Conservation (phyloP, 2,888 invertebrate species). For the Trachelus tabidus region DNA sequence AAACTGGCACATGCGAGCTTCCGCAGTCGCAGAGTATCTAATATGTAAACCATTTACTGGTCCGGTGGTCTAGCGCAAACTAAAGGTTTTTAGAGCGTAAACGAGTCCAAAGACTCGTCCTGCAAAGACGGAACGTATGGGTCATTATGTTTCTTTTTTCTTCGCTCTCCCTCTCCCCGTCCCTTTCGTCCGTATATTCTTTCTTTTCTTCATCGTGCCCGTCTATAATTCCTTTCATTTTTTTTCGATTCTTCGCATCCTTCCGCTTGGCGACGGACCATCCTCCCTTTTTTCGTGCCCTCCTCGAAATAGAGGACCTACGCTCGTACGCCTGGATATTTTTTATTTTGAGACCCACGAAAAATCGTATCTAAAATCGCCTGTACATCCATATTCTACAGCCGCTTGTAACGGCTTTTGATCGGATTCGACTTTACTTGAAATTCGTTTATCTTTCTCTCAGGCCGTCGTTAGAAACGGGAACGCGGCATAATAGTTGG, state of each 20-base stretch:
- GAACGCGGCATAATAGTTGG: conserved; percentile 45
- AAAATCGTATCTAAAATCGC: neutral
- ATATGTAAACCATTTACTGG: conserved; percentile 17
- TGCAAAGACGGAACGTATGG: neutral
- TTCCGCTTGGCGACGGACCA: neutral
- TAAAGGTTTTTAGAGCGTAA: conserved; percentile 11
- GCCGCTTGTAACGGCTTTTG: neutral
- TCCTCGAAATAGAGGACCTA: neutral
- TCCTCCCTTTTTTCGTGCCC: neutral
- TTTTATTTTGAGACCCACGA: neutral
- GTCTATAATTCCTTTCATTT: neutral
- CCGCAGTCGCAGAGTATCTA: conserved; percentile 12
- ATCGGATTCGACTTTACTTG: conserved; percentile 1
- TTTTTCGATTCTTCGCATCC: neutral
- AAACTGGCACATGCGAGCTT: conserved; percentile 6
- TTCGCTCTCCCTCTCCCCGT: neutral
- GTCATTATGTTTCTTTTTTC: neutral
- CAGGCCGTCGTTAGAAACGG: conserved; percentile 36
- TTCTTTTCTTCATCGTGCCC: neutral
- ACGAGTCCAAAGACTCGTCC: neutral
- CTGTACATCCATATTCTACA: neutral
- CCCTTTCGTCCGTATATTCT: neutral
- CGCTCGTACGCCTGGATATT: neutral
- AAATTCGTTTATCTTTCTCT: conserved; percentile 21
- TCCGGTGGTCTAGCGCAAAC: neutral